These are phyloP conservation scores for Panonychus citri DNA, from an alignment of 1,140 invertebrate species.

Conservation along the genomic window DNA sequence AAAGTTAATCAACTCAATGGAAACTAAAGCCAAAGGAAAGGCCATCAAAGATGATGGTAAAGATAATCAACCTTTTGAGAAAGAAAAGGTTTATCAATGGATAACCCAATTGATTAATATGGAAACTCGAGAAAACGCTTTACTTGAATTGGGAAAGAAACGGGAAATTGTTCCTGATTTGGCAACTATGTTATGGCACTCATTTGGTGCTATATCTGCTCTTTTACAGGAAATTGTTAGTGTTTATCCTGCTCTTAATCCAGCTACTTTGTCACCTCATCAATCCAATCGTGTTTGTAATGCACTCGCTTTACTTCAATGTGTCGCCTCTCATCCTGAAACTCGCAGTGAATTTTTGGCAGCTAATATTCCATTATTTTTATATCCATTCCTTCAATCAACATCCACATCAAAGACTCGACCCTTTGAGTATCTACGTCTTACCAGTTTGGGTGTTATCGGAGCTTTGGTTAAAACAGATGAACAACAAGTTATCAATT, in stretches of 20 bases:
- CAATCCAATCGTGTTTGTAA: constrained; percentile 85
- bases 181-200: constrained; percentile 94
- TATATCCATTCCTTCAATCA: constrained; percentile 85
- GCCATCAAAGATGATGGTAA: not conserved
- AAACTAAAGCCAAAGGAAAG: not conserved
- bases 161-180: constrained; percentile 85
- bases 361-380: constrained; percentile 87
- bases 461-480: constrained; percentile 97
- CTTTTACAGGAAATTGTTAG: constrained; percentile 74
- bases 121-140: constrained; percentile 78
- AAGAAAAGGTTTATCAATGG: constrained; percentile 73
- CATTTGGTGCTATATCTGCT: constrained; percentile 92
- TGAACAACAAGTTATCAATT: constrained; percentile 98
- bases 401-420: constrained; percentile 84
- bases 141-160: constrained; percentile 90
- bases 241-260: constrained; percentile 93
- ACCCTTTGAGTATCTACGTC: constrained; percentile 87
- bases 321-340: constrained; percentile 96
- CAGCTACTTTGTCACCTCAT: constrained; percentile 61
- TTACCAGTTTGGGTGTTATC: constrained; percentile 94
- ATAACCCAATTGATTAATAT: constrained; percentile 84
- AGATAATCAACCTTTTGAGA: constrained; percentile 29
- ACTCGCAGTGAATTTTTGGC: constrained; percentile 77
- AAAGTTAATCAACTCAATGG: too few relatives aligned
- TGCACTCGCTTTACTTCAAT: constrained; percentile 85